Base-by-base conservation (phyloP, 1,140 invertebrate genomes). In the Nylanderia fulva region DNA sequence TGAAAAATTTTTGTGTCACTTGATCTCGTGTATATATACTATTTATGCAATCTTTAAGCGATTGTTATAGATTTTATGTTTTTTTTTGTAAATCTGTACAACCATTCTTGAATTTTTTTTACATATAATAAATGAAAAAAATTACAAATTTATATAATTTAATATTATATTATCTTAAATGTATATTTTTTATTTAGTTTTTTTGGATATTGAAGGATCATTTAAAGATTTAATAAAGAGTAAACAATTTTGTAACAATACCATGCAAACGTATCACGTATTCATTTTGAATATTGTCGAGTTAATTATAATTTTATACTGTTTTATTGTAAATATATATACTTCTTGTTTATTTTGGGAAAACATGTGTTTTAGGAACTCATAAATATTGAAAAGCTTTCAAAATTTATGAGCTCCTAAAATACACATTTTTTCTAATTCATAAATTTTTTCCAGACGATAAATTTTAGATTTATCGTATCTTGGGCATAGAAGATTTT, bases 401-500 rank as follows among this genome's bases (percentile, higher is more conserved):
- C 29, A 33, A 33, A 33, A 33, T 33, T 33, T 33, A 33, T 33
- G 3, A 33, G 29, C 29, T 33, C 29, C 29, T 33, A 33, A 33
- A 33, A 33, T 33, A 33, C 29, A 33, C 29, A 33, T 33, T 33
- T 33, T 33, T 33, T 33, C 29, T 33, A 33, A 33, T 33, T 33
- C 29, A 33, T 33, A 33, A 33, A 33, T 33, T 33, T 33, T n/a
- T 72, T 48, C 11, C 9, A 21, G 27, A 54, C 7, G 18, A 54
- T 52, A 72, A 52, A 54, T 72, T 54, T 36, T 33, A 54, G 13
- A 69, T 69, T 69, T 48, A 69, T 71, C 42, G 0, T n/a, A 11
- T 52, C 42, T 71, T 29, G 18, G 27, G 39, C 24, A 27, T 48
- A 18, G 8, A 69, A 15, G 24, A 13, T 68, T 45, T 68, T 68